Evolutionary conservation across 1,140 invertebrate genomes (phyloP).

Genomic region (Berghia stephanieae): DNA sequence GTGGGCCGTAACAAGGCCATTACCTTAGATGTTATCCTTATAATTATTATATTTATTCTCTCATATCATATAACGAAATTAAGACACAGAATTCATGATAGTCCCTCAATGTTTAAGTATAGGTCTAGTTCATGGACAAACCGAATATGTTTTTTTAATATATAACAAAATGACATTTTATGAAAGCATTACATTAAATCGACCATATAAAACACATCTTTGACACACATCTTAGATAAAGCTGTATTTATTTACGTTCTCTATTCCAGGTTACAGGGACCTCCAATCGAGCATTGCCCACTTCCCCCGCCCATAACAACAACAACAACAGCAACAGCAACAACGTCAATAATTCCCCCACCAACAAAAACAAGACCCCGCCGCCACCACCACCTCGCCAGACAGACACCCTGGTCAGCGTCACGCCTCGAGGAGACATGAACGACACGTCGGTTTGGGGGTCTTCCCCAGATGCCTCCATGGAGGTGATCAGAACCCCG

Average conservation of each 20-base stretch:
- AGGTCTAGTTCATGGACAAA: too few species aligned
- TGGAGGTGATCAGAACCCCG: background rate
- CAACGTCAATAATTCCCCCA: background rate
- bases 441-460: constrained; percentile 48
- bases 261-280: constrained; percentile 16
- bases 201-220: too few species aligned
- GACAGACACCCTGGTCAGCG: constrained; percentile 48
- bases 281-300: constrained; percentile 12
- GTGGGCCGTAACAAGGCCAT: too few species aligned
- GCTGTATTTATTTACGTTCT: background rate
- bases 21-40: too few species aligned
- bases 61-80: too few species aligned
- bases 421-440: constrained; percentile 47
- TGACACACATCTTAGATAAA: background rate
- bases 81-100: too few species aligned
- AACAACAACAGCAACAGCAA: constrained; percentile 1
- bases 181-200: too few species aligned
- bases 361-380: constrained; percentile 7
- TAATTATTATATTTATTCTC: too few species aligned
- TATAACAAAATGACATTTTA: too few species aligned
- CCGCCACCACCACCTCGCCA: constrained; percentile 34
- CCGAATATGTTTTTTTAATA: too few species aligned
- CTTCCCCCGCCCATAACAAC: constrained; percentile 11
- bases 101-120: too few species aligned
- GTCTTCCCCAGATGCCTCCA: constrained; percentile 28